Percentiles rank a stretch among this genome's conserved stretches.
Evolutionary conservation across 2,113 vertebrate species (phyloP).

Genomic region (Bubalus kerabau): DNA sequence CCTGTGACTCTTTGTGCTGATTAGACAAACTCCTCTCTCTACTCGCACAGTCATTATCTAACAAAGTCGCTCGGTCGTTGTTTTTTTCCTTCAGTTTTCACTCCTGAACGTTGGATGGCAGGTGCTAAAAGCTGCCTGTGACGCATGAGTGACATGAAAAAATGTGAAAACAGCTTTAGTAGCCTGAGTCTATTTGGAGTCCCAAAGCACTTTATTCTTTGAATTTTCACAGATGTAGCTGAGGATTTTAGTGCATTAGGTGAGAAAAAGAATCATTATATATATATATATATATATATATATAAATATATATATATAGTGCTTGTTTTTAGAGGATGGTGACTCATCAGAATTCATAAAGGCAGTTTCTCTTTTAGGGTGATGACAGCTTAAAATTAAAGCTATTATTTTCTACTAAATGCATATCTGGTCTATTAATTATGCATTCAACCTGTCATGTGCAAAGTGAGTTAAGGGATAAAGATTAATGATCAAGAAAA

Average conservation of each 20-base stretch:
- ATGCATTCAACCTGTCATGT: conserved; percentile 21
- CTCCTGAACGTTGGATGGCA: background rate
- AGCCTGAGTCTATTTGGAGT: background rate
- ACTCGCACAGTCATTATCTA: rapidly evolving
- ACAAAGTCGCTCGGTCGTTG: background rate
- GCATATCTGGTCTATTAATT: conserved; percentile 24
- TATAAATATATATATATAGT: background rate
- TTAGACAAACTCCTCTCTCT: background rate
- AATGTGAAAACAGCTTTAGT: background rate
- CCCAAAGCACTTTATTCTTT: background rate
- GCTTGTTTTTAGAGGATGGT: conserved; percentile 16
- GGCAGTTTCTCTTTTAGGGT: conserved; percentile 17
- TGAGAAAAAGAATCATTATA: background rate
- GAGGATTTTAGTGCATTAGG: background rate
- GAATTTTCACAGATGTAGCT: background rate
- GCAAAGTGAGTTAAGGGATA: background rate
- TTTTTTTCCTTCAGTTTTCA: background rate
- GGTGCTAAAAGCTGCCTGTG: background rate
- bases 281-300: background rate
- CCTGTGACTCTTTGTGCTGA: background rate
- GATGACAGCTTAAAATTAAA: conserved; percentile 31
- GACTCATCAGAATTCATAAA: conserved; percentile 32
- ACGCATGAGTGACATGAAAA: background rate
- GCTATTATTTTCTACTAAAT: conserved; percentile 27
- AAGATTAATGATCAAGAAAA: conserved; percentile 30